phyloP scores from a whole-genome alignment of 2,797 vertebrate genomes.

The Acrocephalus scirpaceus region DNA sequence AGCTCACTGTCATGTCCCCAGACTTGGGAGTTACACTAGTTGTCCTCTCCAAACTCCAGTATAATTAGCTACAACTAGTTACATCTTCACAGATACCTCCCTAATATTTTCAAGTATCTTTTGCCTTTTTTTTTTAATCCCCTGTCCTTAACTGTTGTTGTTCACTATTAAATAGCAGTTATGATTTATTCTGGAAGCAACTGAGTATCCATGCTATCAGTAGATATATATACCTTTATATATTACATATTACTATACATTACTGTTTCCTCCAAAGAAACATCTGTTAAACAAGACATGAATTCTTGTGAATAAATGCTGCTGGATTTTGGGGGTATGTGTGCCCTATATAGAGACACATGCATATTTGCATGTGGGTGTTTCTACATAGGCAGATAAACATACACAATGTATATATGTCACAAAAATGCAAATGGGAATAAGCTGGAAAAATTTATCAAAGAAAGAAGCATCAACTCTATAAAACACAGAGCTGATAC shows the following conservation, averaged over 20 bases:
- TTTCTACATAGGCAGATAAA: not conserved
- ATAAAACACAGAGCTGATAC: not conserved
- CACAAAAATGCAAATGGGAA: not conserved
- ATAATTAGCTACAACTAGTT: not conserved
- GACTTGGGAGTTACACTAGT: not conserved
- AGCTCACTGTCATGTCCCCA: accelerated
- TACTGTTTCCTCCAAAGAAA: not conserved
- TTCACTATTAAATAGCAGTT: not conserved
- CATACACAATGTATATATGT: not conserved
- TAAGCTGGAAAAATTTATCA: not conserved
- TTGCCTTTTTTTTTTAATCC: not conserved
- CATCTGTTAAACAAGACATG: not conserved
- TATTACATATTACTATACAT: not conserved
- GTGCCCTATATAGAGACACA: not conserved
- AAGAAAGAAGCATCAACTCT: not conserved
- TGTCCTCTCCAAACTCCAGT: not conserved
- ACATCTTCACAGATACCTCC: not conserved
- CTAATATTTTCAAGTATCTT: not conserved
- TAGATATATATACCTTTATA: not conserved
- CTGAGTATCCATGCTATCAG: not conserved
- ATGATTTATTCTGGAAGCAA: not conserved
- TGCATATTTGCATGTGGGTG: not conserved
- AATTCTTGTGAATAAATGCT: not conserved
- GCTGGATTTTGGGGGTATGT: not conserved
- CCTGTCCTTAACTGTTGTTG: not conserved